These are phyloP conservation scores for Noctua fimbriata DNA, from an alignment of 2,888 invertebrate species.

Conservation along the genomic window DNA sequence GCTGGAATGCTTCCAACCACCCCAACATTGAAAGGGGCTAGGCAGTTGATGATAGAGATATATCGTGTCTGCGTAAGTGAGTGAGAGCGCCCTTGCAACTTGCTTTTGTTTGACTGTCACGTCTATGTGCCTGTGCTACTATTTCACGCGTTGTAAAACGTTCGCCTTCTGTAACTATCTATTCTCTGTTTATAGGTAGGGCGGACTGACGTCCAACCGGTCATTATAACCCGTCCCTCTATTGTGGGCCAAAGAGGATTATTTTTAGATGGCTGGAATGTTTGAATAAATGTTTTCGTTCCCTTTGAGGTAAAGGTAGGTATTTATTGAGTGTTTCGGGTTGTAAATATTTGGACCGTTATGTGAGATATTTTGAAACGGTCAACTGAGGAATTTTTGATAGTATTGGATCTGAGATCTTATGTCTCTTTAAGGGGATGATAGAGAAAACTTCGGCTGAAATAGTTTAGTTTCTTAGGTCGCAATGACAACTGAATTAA, in stretches of 20 bases:
- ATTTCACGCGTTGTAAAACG: neutral
- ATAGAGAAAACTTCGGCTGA: neutral
- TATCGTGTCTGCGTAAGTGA: neutral
- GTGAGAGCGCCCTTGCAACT: neutral
- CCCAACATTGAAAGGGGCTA: neutral
- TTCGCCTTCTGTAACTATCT: neutral
- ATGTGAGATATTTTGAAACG: neutral
- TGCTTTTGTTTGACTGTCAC: neutral
- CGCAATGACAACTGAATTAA: neutral
- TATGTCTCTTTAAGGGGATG: neutral
- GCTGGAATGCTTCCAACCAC: neutral
- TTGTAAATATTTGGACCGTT: conserved; percentile 11
- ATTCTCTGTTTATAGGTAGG: neutral
- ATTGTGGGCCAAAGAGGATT: conserved; percentile 42
- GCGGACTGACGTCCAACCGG: conserved; percentile 21
- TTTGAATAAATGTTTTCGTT: conserved; percentile 42
- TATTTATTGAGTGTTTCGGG: conserved; percentile 42
- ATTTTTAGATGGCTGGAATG: conserved; percentile 45
- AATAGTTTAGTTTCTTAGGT: neutral
- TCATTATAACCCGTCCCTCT: conserved; percentile 54
- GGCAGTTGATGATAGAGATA: neutral
- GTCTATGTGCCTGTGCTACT: neutral
- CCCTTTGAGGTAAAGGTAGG: conserved; percentile 22
- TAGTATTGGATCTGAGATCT: neutral
- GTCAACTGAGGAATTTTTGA: neutral